A percentile compares a stretch with the other conserved stretches of the same genome.
phyloP scores from a whole-genome alignment of 2,888 invertebrate species.

The Diloba caeruleocephala region DNA sequence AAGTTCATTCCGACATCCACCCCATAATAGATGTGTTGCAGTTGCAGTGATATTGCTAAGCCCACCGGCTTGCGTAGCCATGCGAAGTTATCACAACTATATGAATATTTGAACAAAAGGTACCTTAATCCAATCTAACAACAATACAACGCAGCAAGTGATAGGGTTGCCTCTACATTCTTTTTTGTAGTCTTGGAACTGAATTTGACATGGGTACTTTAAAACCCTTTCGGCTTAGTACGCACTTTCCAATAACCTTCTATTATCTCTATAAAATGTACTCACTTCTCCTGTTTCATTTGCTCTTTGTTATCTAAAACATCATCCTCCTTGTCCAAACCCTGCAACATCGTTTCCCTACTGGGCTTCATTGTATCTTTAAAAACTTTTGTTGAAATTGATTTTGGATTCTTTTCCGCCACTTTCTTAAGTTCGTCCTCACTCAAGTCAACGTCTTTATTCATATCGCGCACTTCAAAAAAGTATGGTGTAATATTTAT shows the following conservation, averaged over 20 bases:
- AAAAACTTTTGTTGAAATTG: constrained; percentile 54
- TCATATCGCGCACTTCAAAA: constrained; percentile 72
- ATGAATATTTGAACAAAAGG: too few species aligned
- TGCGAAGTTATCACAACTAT: too few species aligned
- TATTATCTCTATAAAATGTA: background rate
- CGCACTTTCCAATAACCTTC: background rate
- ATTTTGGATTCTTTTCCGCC: constrained; percentile 63
- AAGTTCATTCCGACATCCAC: too few species aligned
- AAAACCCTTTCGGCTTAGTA: too few species aligned
- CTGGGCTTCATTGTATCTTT: constrained; percentile 67
- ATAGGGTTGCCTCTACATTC: too few species aligned
- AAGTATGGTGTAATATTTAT: constrained; percentile 61
- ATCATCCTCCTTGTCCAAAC: constrained; percentile 54
- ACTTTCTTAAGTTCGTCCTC: constrained; percentile 67
- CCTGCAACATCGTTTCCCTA: constrained; percentile 63
- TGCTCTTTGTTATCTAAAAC: constrained; percentile 55
- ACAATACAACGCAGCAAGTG: too few species aligned
- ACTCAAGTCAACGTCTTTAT: constrained; percentile 57
- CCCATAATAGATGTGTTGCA: too few species aligned
- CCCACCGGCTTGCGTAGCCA: too few species aligned
- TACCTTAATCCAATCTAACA: too few species aligned
- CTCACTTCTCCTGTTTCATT: constrained; percentile 65
- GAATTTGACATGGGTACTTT: too few species aligned
- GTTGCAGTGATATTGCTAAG: too few species aligned
- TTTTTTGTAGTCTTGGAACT: too few species aligned